Evolutionary conservation across 2,797 vertebrate species (phyloP), one percentile per base, ranked within the genome.

Genomic region (Cossypha dichroa): DNA sequence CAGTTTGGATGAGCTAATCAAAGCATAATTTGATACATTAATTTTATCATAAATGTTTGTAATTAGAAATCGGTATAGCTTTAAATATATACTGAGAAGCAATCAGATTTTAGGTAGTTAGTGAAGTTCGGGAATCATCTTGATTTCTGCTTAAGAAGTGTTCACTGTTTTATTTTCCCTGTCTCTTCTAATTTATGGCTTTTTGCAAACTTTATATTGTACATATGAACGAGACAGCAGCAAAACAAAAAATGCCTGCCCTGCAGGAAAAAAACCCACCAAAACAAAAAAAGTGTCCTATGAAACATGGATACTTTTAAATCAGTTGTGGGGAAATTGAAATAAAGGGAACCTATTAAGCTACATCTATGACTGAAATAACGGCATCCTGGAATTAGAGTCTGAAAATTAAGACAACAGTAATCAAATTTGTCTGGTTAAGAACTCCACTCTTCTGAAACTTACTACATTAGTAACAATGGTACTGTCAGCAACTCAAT

Each of bases 221-320:
- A 26, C 6, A 1, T 63, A 11, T 25, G 15, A 69, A 36, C 23
- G 0, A 2, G 11, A 76, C 29, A 46, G 21, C 29, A 70, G 21
- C 21, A 22, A 76, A 77, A 20, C 6, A 25, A 62, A 43, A 89
- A 38, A 40, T 63, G 13, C 13, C 15, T 12, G 2, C 11, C 29
- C 3, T 1, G 1, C 19, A 23, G 43, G 41, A 14, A 38, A 31
- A 34, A 60, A 38, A 11, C 2, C 1, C 16, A 72, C 11, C 1
- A 7, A 56, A 81, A 5, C 16, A 46, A 51, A 29, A 26, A 41
- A n/a, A 40, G 7, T 28, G 12, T 4, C 4, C 4, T 6, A 8
- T 51, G 13, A 63, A 80, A 52, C 20, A 45, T 18, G 18, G 20
- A 63, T 70, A 69, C 3, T 5, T 87, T 85, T 33, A 58, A 34